Percentiles rank a stretch among this genome's conserved stretches.
phyloP scores from a whole-genome alignment of 2,797 vertebrate genomes.

The Artibeus jamaicensis region DNA sequence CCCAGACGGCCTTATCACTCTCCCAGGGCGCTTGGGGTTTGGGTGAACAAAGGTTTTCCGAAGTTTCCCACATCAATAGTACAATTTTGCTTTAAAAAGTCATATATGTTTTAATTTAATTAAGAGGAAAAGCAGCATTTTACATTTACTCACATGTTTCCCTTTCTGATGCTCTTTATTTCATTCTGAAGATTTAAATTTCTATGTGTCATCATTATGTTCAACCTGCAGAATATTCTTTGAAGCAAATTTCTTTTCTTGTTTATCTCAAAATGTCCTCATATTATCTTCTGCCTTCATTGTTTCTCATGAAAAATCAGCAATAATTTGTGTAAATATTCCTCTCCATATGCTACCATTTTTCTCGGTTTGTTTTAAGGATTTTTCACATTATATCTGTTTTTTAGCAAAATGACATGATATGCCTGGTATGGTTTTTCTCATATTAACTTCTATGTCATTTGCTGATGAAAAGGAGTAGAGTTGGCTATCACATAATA shows the following conservation, averaged over 20 bases:
- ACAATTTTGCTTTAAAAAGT: neutral
- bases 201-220: neutral
- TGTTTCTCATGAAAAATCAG: neutral
- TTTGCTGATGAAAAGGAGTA: neutral
- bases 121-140: neutral
- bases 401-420: neutral
- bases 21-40: too few species aligned
- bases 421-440: neutral
- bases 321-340: neutral
- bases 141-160: neutral
- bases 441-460: neutral
- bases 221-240: neutral
- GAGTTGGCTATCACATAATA: neutral
- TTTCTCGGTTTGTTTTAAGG: neutral
- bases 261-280: neutral
- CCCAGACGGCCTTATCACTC: too few species aligned
- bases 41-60: too few species aligned
- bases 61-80: too few species aligned
- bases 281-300: neutral
- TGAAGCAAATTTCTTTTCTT: neutral
- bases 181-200: neutral
- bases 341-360: neutral
- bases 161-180: neutral
- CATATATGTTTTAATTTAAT: neutral
- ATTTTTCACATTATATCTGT: neutral